phyloP scores from a whole-genome alignment of 2,797 vertebrate genomes.

The Columba guinea region DNA sequence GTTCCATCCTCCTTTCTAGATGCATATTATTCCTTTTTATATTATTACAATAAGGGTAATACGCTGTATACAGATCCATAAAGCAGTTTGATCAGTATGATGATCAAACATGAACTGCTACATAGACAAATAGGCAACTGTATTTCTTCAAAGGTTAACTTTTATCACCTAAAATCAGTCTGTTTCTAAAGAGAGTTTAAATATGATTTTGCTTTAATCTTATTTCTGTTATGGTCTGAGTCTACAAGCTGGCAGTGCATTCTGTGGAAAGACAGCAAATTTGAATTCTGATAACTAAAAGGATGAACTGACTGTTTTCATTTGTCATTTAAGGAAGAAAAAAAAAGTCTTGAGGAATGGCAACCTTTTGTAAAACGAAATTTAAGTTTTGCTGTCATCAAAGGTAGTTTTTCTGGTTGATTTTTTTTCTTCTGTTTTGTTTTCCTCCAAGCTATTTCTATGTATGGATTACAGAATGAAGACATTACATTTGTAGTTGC shows the following conservation, averaged over 20 bases:
- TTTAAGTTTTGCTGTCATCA: not conserved
- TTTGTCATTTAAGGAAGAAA: not conserved
- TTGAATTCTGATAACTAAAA: not conserved
- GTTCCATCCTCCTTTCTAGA: not conserved
- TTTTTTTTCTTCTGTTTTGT: not conserved
- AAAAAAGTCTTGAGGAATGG: not conserved
- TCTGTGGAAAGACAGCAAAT: not conserved
- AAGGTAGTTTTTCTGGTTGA: not conserved
- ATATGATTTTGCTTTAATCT: not conserved
- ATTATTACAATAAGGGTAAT: not conserved
- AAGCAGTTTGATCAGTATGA: not conserved
- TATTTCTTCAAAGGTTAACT: not conserved
- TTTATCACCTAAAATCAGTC: not conserved
- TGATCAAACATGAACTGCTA: not conserved
- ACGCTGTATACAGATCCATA: not conserved
- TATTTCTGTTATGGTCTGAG: not conserved
- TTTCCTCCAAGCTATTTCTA: not conserved
- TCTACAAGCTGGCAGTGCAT: rapidly evolving
- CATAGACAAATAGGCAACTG: not conserved
- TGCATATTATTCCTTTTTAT: not conserved
- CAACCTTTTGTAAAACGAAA: not conserved
- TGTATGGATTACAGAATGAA: not conserved
- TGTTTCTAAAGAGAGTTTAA: not conserved
- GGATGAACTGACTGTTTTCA: not conserved
- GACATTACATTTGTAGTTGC: not conserved